Base-by-base conservation (phyloP, 2,113 vertebrate genomes). In the Toxostoma redivivum region DNA sequence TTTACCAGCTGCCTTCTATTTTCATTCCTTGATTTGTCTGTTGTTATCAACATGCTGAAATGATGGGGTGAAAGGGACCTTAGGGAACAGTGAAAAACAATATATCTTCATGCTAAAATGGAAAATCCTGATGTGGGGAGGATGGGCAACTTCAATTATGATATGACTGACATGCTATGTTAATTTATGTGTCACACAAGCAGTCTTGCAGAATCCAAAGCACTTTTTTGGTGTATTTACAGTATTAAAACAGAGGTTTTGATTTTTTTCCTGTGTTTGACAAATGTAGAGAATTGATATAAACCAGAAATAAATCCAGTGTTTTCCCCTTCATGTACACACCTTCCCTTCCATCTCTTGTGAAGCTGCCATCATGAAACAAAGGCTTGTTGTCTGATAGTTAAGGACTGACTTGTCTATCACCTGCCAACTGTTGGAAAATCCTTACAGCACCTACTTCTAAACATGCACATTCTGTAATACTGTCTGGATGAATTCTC, bases 1-100 rank as follows among this genome's bases (percentile, higher is more conserved):
- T 10, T 92, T 93, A 81, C 50, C 74, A 91, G 83, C 45, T 14
- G 27, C 64, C 71, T 95, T 94, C 48, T 84, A 10, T 88, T 90
- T 94, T 78, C 76, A 67, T 85, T 95, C 86, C 76, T 60, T 79
- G 60, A 64, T 70, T 90, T 96, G 91, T n/a, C 85, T 95, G 78
- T 89, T n/a, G 33, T 92, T 82, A 88, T 86, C 72, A 71, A 87
- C 40, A 61, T 70, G 40, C 47, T 78, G 53, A 93, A 91, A 78
- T 94, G 94, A 69, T 53, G 60, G 87, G 31, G 35, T 88, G 47
- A 92, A 74, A 76, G 38, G 17, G 24, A 37, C 48, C 44, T 89
- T 61, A 70, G 76, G 70, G 42, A 76, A 48, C 31, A 18, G 50
- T 88, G 88, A 83, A 76, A 91, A 91, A 78, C n/a, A 93, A 64